Base-by-base conservation (phyloP, 2,797 vertebrate genomes). In the Acanthurus tractus region DNA sequence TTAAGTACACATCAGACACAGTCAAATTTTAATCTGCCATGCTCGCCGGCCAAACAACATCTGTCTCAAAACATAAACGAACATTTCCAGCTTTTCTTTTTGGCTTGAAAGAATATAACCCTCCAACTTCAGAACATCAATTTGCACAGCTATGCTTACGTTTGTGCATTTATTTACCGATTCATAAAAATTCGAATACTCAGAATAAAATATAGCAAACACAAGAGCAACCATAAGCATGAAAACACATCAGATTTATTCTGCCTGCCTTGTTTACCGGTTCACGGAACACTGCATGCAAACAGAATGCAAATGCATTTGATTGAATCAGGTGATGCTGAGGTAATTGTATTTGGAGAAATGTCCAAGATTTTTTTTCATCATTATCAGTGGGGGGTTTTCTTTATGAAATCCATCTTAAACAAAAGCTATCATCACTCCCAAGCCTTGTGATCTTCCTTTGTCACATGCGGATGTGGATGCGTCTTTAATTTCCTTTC, bases 401-500 rank as follows among this genome's bases (percentile, higher is more conserved):
- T 95, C 94, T 95, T 95, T 95, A 95, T 95, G 95, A 96, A 95
- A 96, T 95, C 94, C 93, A 93, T 95, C 94, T 94, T 95, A 95
- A 96, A 96, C 95, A 96, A 96, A 96, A 95, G 95, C 95, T 92
- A 95, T 95, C 94, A 95, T 94, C 92, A 82, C 93, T 93, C 81
- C 90, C 83, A 65, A 92, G 94, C 89, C 89, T 92, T 94, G 92
- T 94, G 94, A 94, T 94, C 93, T 93, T 92, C 94, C 89, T 95
- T 95, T 95, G 94, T 95, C 94, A 95, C 92, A 93, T 88, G 90
- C 94, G 94, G 94, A 95, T 95, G 94, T 94, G 93, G 94, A 93
- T 94, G 93, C 94, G 90, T 95, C 95, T 96, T 96, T 96, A 95
- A 96, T 96, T 96, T 96, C 95, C 95, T 96, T 95, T 96, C 95